Evolutionary conservation across 2,797 vertebrate genomes (phyloP).

Genomic region (Pantherophis vulpinus): DNA sequence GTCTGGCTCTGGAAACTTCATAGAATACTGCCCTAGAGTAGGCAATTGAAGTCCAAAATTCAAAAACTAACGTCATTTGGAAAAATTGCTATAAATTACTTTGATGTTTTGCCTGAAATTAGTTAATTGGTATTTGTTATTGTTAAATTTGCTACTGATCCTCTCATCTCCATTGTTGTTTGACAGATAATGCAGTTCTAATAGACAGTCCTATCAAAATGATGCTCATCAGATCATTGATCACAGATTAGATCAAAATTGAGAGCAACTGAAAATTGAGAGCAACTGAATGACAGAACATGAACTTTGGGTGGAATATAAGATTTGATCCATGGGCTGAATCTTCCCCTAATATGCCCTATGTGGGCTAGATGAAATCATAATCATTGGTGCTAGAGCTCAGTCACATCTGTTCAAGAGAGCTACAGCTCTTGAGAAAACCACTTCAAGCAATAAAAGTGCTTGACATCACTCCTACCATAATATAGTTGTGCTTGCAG

Average conservation of each 20-base stretch:
- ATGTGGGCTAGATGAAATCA: neutral
- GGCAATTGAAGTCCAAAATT: neutral
- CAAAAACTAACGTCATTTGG: neutral
- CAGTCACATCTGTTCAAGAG: neutral
- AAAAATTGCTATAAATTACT: neutral
- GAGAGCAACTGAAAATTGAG: neutral
- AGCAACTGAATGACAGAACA: neutral
- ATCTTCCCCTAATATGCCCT: neutral
- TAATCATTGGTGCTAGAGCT: neutral
- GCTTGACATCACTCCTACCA: neutral
- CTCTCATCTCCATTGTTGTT: neutral
- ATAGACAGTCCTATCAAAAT: neutral
- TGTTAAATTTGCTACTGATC: neutral
- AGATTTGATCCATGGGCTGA: neutral
- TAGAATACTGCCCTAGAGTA: neutral
- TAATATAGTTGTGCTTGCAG: neutral
- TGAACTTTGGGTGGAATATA: neutral
- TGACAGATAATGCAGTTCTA: neutral
- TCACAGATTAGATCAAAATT: neutral
- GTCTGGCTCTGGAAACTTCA: neutral
- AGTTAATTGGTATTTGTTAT: neutral
- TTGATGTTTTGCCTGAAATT: neutral
- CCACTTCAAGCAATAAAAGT: neutral
- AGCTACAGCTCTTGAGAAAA: neutral
- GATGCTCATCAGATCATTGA: neutral